phyloP scores from a whole-genome alignment of 2,113 vertebrate genomes.

The Dasypus novemcinctus region DNA sequence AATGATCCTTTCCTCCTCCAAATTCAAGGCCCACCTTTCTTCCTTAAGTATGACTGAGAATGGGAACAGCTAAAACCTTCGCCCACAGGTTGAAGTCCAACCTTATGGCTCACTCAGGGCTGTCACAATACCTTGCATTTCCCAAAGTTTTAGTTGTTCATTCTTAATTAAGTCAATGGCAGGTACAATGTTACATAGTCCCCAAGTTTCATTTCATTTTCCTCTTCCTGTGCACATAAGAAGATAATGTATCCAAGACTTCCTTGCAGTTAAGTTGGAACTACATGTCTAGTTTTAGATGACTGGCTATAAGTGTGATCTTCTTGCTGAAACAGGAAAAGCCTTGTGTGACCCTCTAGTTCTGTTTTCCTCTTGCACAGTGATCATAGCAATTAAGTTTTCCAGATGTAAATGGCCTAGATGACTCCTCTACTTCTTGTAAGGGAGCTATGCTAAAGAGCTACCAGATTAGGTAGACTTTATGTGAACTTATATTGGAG shows the following conservation, averaged over 20 bases:
- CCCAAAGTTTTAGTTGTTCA: neutral
- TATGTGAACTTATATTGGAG: neutral
- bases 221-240: neutral
- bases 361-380: neutral
- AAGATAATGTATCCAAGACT: neutral
- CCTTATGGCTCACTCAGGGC: neutral
- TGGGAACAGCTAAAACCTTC: neutral
- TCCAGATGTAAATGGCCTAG: neutral
- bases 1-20: neutral
- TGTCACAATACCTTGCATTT: neutral
- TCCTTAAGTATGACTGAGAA: neutral
- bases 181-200: neutral
- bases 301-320: neutral
- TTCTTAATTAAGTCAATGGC: neutral
- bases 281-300: neutral
- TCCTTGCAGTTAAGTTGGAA: neutral
- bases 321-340: neutral
- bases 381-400: neutral
- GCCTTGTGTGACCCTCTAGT: neutral
- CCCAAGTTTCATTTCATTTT: neutral
- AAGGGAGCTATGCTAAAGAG: neutral
- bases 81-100: neutral
- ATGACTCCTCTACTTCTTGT: neutral
- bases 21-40: neutral
- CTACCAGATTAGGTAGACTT: neutral